Evolutionary conservation across 2,797 vertebrate genomes (phyloP).

Genomic region (Megaceryle alcyon): DNA sequence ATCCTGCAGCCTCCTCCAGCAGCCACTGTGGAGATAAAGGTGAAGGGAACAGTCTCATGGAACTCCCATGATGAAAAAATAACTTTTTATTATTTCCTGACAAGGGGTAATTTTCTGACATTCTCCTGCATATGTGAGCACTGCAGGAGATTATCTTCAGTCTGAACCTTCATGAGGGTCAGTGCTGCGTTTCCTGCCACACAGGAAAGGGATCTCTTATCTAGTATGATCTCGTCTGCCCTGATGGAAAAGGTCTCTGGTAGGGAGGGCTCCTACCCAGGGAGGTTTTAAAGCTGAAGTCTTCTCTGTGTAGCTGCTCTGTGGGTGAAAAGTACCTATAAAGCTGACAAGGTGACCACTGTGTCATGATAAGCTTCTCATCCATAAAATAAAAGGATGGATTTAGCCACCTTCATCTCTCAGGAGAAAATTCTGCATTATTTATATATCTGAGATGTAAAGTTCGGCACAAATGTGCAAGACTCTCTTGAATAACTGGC

Average conservation of each 20-base stretch:
- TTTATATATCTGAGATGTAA: neutral
- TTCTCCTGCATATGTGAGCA: neutral
- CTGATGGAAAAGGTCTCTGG: neutral
- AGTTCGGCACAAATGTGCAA: neutral
- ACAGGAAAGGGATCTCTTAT: neutral
- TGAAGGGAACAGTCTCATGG: neutral
- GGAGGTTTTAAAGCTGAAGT: neutral
- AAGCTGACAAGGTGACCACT: conserved; percentile 5
- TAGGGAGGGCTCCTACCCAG: neutral
- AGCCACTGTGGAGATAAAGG: neutral
- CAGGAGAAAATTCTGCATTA: neutral
- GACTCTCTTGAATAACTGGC: neutral
- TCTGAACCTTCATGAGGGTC: neutral
- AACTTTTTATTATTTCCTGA: neutral
- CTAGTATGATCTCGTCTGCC: neutral
- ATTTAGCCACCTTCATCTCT: neutral
- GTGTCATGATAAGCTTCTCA: neutral
- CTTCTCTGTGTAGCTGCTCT: neutral
- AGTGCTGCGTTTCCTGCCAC: neutral
- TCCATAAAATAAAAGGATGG: neutral
- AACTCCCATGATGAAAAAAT: neutral
- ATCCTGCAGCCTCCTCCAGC: neutral
- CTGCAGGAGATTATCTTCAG: neutral
- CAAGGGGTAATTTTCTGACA: conserved; percentile 20
- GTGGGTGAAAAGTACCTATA: neutral